These are phyloP conservation scores for Smittia sp. DNA, from an alignment of 2,888 invertebrate genomes.

Conservation along the genomic window DNA sequence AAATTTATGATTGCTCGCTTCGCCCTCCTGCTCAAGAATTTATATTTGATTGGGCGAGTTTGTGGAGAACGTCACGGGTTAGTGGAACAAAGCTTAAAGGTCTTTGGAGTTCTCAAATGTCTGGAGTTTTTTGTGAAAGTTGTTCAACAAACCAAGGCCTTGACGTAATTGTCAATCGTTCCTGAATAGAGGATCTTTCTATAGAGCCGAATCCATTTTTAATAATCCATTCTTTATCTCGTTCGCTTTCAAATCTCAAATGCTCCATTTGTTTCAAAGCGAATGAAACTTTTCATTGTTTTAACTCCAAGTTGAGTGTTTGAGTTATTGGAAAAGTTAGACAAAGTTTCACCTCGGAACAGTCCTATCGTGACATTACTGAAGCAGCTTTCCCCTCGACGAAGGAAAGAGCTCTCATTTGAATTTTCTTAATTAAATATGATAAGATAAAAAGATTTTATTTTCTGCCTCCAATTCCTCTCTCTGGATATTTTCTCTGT, in stretches of 20 bases:
- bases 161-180: no score
- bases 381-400: background rate
- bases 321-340: background rate
- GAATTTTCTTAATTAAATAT: conserved; percentile 40
- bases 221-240: conserved; percentile 29
- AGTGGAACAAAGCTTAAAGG: no score
- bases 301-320: background rate
- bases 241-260: background rate
- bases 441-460: conserved; percentile 21
- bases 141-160: no score
- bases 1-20: conserved; percentile 38
- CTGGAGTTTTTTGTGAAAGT: no score
- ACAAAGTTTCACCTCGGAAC: background rate
- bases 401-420: conserved; percentile 25
- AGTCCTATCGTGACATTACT: background rate
- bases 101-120: no score
- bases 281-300: background rate
- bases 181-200: no score
- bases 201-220: conserved; percentile 7
- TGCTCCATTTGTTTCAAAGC: background rate
- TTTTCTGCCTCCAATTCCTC: background rate
- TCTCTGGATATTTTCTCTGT: background rate
- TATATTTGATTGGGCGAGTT: background rate
- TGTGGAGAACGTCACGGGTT: no score
- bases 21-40: conserved; percentile 1